These are phyloP conservation scores for Cotesia glomerata DNA, from an alignment of 1,140 invertebrate species.

Conservation along the genomic window DNA sequence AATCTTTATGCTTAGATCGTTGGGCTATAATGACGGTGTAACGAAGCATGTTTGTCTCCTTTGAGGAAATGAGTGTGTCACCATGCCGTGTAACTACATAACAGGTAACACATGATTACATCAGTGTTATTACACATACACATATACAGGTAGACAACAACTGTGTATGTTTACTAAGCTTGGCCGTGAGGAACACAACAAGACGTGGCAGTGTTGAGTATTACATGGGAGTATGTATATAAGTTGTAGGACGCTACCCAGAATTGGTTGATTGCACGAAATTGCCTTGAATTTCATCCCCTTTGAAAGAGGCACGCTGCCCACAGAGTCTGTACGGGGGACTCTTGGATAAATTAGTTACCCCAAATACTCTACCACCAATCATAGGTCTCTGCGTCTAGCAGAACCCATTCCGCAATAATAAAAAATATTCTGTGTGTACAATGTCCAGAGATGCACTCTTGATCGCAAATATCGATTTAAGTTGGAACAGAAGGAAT, in stretches of 20 bases:
- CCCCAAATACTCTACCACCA: conserved; percentile 18
- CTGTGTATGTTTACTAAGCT: no score
- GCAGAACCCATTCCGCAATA: background rate
- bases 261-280: conserved; percentile 53
- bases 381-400: conserved; percentile 23
- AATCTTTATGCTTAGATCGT: conserved; percentile 37
- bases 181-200: conserved; percentile 5
- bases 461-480: no score
- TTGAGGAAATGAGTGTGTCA: conserved; percentile 30
- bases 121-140: no score
- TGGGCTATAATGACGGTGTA: conserved; percentile 43
- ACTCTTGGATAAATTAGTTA: conserved; percentile 7
- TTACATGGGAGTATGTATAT: background rate
- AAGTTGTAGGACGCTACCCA: background rate
- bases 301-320: conserved; percentile 25
- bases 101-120: no score
- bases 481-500: no score
- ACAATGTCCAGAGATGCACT: no score
- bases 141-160: no score
- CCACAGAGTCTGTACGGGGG: background rate
- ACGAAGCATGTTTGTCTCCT: conserved; percentile 54
- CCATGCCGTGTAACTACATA: conserved; percentile 2
- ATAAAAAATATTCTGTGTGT: no score
- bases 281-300: conserved; percentile 46
- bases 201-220: conserved; percentile 25